phyloP scores from a whole-genome alignment of 2,797 vertebrate species.

The Vespertilio murinus region DNA sequence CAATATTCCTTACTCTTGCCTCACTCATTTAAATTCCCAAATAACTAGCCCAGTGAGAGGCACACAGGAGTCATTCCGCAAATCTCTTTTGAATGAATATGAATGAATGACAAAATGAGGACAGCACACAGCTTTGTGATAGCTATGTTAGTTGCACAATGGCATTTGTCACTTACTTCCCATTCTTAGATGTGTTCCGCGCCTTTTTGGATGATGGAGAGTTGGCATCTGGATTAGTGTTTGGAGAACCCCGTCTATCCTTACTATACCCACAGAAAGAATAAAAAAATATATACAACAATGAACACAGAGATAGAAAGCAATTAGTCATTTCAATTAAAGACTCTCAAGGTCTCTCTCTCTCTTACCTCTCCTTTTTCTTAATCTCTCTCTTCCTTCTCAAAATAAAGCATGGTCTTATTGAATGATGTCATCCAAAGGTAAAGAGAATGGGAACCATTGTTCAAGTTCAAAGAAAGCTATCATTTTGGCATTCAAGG shows the following conservation, averaged over 20 bases:
- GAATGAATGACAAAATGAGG: slow-evolving; percentile 53
- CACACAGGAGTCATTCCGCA: neutral
- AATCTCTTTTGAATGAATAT: slow-evolving; percentile 17
- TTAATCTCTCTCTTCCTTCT: neutral
- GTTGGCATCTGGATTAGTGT: slow-evolving; percentile 56
- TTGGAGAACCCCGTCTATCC: slow-evolving; percentile 65
- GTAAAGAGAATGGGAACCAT: neutral
- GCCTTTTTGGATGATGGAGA: slow-evolving; percentile 66
- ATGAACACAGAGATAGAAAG: slow-evolving; percentile 53
- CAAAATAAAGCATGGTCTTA: slow-evolving; percentile 38
- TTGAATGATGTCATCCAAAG: slow-evolving; percentile 23
- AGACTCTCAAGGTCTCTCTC: neutral
- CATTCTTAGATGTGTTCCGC: slow-evolving; percentile 64
- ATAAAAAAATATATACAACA: slow-evolving; percentile 33
- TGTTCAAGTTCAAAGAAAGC: slow-evolving; percentile 53
- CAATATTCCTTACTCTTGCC: neutral
- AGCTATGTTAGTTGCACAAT: slow-evolving; percentile 1
- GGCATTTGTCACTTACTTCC: slow-evolving; percentile 73
- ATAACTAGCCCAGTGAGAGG: neutral
- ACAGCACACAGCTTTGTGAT: neutral
- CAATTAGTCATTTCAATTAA: slow-evolving; percentile 66
- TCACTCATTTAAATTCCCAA: neutral
- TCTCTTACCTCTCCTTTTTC: neutral
- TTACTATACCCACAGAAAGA: slow-evolving; percentile 69
- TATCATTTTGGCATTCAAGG: slow-evolving; percentile 4